Conservation (phyloP, 2,888 invertebrate genomes). For the Caenorhabditis imperialis region DNA sequence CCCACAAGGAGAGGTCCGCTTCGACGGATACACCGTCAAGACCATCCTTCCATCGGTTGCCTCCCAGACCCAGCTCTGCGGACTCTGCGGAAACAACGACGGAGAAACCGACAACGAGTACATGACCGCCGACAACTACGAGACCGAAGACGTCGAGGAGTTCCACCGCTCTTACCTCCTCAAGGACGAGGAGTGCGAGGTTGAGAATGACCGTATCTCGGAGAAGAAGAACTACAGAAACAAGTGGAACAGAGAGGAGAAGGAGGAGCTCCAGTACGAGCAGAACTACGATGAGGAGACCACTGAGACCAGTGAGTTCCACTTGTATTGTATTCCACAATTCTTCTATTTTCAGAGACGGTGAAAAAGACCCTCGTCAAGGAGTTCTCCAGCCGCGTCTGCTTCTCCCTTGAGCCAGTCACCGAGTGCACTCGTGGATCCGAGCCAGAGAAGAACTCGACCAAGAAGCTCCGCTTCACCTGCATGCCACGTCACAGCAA, state of each 20-base stretch:
- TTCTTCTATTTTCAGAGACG: constrained; percentile 52
- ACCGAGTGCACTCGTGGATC: constrained; percentile 61
- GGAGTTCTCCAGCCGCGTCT: constrained; percentile 69
- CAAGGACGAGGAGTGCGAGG: constrained; percentile 58
- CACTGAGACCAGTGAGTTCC: constrained; percentile 8
- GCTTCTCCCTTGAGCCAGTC: constrained; percentile 72
- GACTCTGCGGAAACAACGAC: constrained; percentile 77
- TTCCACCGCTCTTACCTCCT: constrained; percentile 74
- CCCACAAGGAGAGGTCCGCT: constrained; percentile 55
- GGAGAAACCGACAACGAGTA: constrained; percentile 69
- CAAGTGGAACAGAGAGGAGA: constrained; percentile 42
- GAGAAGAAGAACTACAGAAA: constrained; percentile 63
- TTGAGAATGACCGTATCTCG: constrained; percentile 50
- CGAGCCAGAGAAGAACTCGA: constrained; percentile 22
- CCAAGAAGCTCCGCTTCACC: constrained; percentile 61
- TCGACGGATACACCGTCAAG: constrained; percentile 70
- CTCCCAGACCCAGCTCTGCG: constrained; percentile 69
- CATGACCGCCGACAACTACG: constrained; percentile 64
- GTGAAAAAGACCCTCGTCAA: constrained; percentile 65
- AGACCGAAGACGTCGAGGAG: constrained; percentile 66
- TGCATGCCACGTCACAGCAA: constrained; percentile 68
- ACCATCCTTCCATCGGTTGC: constrained; percentile 55
- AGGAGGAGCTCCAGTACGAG: constrained; percentile 16
- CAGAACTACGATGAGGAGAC: constrained; percentile 16
- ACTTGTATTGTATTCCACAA: constrained; percentile 1